phyloP scores from a whole-genome alignment of 2,888 invertebrate genomes.

The Tanytarsus gracilentus region DNA sequence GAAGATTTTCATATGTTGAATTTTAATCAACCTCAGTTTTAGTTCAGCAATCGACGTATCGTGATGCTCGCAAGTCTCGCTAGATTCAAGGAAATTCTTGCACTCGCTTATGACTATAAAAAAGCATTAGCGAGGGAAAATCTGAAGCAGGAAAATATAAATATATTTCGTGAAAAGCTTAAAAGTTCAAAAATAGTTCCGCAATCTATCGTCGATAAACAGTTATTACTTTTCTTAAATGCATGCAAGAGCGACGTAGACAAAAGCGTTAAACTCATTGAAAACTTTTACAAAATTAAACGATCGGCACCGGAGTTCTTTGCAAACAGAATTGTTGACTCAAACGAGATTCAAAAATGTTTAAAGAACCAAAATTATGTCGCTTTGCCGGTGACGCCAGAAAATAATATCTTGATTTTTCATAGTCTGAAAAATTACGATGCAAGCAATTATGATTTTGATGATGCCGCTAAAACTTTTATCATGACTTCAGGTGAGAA shows the following conservation, averaged over 20 bases:
- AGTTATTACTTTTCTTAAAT: conserved; percentile 8
- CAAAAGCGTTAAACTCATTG: conserved; percentile 36
- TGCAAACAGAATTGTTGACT: conserved; percentile 45
- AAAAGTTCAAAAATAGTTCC: conserved; percentile 2
- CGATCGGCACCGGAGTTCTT: conserved; percentile 55
- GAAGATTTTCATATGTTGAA: neutral
- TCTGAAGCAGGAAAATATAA: neutral
- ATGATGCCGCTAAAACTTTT: conserved; percentile 13
- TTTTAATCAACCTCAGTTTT: neutral
- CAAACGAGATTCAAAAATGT: conserved; percentile 40
- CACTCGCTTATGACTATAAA: conserved; percentile 5
- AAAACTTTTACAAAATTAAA: conserved; percentile 48
- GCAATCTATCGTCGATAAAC: neutral
- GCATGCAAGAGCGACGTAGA: conserved; percentile 1
- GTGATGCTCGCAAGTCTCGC: neutral
- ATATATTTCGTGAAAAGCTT: neutral
- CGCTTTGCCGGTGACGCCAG: neutral
- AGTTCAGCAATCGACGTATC: neutral
- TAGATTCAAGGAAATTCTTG: conserved; percentile 9
- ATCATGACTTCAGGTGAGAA: conserved; percentile 7
- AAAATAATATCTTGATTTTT: conserved; percentile 4
- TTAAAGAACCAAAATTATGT: conserved; percentile 33
- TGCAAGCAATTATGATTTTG: conserved; percentile 6
- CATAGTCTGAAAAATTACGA: conserved; percentile 4
- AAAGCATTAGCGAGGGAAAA: conserved; percentile 14